phyloP scores from a whole-genome alignment of 2,888 invertebrate genomes.

The Scaptomyza cyrtandrae region DNA sequence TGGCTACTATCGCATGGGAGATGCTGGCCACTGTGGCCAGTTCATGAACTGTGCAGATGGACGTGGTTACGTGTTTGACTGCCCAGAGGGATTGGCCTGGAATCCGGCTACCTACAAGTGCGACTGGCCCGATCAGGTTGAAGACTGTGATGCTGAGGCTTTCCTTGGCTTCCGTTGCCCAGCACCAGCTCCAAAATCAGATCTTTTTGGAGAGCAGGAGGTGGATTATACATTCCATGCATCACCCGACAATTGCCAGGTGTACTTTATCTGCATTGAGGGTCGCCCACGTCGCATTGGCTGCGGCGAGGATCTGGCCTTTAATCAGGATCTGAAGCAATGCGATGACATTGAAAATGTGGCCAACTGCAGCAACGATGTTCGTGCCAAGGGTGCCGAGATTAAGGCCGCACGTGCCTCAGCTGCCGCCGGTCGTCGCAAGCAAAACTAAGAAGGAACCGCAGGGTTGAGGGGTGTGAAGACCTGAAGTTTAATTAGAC shows the following conservation, averaged over 20 bases:
- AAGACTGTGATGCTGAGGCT: conserved; percentile 92
- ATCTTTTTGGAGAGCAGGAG: conserved; percentile 84
- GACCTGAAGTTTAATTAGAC: conserved; percentile 11
- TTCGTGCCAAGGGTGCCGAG: conserved; percentile 71
- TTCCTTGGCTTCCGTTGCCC: conserved; percentile 92
- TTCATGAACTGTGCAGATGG: conserved; percentile 94
- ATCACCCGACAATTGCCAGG: conserved; percentile 89
- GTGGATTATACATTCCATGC: conserved; percentile 85
- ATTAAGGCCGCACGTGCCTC: conserved; percentile 80
- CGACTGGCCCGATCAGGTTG: conserved; percentile 94
- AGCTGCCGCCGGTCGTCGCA: conserved; percentile 52
- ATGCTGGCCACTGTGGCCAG: conserved; percentile 88
- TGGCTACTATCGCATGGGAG: conserved; percentile 91
- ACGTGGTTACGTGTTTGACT: conserved; percentile 89
- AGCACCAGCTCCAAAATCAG: conserved; percentile 79
- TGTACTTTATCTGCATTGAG: conserved; percentile 91
- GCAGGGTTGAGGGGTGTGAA: neutral
- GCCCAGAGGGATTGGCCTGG: conserved; percentile 93
- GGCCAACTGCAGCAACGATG: conserved; percentile 87
- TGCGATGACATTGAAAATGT: conserved; percentile 93
- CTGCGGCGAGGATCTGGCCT: conserved; percentile 91
- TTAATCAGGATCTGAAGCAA: conserved; percentile 89
- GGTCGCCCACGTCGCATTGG: conserved; percentile 90
- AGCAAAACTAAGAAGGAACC: conserved; percentile 21
- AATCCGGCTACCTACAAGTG: conserved; percentile 90